A percentile compares a stretch with the other conserved stretches of the same genome.
Conservation (phyloP, 2,113 vertebrate species). For the Tringa solitaria region DNA sequence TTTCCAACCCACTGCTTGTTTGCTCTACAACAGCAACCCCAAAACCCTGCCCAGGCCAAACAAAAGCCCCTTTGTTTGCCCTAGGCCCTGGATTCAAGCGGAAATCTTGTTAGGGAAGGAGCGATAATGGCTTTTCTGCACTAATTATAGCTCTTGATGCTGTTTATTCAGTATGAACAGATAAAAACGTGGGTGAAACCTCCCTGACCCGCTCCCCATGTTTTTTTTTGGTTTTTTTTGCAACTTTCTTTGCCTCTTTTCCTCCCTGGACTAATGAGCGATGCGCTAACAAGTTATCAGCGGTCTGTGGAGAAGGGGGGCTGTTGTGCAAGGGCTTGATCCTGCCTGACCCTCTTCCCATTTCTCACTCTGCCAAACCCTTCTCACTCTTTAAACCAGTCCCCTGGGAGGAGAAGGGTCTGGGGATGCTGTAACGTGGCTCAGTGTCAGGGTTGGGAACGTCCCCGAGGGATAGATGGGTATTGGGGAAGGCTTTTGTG, state of each 20-base stretch:
- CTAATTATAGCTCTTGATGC: constrained; percentile 51
- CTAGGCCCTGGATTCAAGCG: neutral
- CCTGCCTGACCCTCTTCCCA: neutral
- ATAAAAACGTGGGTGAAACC: neutral
- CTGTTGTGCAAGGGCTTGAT: neutral
- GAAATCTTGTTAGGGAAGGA: constrained; percentile 22
- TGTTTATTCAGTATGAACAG: neutral
- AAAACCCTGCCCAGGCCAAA: neutral
- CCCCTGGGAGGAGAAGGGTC: neutral
- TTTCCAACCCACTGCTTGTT: neutral
- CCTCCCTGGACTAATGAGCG: neutral
- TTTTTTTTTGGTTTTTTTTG: neutral
- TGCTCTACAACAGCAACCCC: neutral
- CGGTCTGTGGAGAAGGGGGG: neutral
- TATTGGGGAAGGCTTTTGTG: neutral
- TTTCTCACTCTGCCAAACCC: neutral
- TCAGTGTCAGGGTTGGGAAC: neutral
- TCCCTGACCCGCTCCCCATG: neutral
- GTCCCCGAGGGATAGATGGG: neutral
- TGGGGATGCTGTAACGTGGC: fast-evolving
- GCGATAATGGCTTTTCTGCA: neutral
- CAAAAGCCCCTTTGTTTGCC: constrained; percentile 30
- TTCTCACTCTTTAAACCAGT: neutral
- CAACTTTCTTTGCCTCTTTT: neutral
- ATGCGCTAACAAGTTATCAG: neutral